Percentiles rank a stretch among this genome's conserved stretches.
Conservation (phyloP, 2,113 vertebrate species). For the Sylvia atricapilla region DNA sequence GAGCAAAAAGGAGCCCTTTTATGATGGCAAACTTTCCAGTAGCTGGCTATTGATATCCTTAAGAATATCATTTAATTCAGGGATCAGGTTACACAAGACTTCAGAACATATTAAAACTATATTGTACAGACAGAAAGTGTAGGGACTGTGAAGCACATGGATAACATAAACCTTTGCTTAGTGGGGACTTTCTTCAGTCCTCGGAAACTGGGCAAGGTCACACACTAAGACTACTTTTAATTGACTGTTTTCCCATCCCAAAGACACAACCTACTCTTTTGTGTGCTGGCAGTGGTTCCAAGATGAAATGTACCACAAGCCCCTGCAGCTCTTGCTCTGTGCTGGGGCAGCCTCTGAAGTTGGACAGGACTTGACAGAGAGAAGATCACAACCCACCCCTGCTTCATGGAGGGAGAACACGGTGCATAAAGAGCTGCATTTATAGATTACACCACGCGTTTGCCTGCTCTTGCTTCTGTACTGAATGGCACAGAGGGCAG, state of each 20-base stretch:
- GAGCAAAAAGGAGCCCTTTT: conserved; percentile 25
- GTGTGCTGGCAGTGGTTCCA: background rate
- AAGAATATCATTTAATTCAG: conserved; percentile 7
- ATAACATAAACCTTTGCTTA: background rate
- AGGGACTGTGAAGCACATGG: background rate
- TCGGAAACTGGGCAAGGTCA: background rate
- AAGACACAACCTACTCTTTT: background rate
- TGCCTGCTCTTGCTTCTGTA: background rate
- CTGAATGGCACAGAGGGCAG: background rate
- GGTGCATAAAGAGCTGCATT: background rate
- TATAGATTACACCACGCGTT: background rate
- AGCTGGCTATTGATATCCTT: conserved; percentile 27
- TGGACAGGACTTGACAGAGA: background rate
- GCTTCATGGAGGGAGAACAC: rapidly evolving
- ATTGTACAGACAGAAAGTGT: background rate
- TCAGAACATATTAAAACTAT: background rate
- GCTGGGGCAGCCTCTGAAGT: background rate
- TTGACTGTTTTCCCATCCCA: background rate
- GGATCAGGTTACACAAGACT: background rate
- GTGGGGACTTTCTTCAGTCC: background rate
- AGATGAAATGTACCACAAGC: background rate
- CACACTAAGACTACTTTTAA: background rate
- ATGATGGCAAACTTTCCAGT: conserved; percentile 6
- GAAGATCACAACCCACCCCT: background rate
- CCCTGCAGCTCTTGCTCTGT: background rate